Conservation (phyloP, 2,888 invertebrate species). For the Pimpla rufipes region DNA sequence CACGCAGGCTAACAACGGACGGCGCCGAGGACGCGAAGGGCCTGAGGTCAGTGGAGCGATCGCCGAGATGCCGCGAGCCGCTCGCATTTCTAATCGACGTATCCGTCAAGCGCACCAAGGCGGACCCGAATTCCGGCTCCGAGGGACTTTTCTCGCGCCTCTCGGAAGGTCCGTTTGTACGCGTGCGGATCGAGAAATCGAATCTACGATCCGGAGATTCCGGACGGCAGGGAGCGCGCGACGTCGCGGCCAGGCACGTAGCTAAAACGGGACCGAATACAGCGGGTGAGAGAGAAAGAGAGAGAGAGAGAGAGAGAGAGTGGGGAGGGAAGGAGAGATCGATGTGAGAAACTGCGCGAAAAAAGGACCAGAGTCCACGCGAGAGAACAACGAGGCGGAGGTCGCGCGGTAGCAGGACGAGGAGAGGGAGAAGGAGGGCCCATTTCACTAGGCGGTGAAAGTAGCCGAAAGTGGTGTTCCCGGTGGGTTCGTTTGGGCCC, state of each 20-base stretch:
- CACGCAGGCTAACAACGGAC: background rate
- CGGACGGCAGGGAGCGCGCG: slow-evolving; percentile 4
- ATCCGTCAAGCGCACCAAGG: background rate
- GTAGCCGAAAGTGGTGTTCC: slow-evolving; percentile 81
- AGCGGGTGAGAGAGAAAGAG: slow-evolving; percentile 4
- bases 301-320: slow-evolving; percentile 16
- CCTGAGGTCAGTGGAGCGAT: slow-evolving; percentile 4
- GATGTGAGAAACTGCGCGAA: slow-evolving; percentile 26
- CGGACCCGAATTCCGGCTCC: background rate
- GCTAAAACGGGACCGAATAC: slow-evolving; percentile 27
- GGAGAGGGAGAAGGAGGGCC: slow-evolving; percentile 60
- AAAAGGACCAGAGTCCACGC: slow-evolving; percentile 35
- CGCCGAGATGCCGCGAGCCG: background rate
- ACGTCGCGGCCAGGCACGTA: slow-evolving; percentile 8
- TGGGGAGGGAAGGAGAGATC: background rate
- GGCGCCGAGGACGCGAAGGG: background rate
- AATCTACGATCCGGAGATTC: slow-evolving; percentile 44
- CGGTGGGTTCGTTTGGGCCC: slow-evolving; percentile 38
- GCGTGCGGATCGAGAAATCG: slow-evolving; percentile 56
- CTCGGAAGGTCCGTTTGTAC: background rate
- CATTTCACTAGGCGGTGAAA: slow-evolving; percentile 78
- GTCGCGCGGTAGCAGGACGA: background rate
- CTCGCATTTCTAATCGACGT: background rate
- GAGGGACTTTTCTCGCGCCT: background rate
- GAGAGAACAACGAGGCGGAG: slow-evolving; percentile 33